These are phyloP conservation scores for Acleris sparsana DNA, from an alignment of 2,888 invertebrate species.

Conservation along the genomic window DNA sequence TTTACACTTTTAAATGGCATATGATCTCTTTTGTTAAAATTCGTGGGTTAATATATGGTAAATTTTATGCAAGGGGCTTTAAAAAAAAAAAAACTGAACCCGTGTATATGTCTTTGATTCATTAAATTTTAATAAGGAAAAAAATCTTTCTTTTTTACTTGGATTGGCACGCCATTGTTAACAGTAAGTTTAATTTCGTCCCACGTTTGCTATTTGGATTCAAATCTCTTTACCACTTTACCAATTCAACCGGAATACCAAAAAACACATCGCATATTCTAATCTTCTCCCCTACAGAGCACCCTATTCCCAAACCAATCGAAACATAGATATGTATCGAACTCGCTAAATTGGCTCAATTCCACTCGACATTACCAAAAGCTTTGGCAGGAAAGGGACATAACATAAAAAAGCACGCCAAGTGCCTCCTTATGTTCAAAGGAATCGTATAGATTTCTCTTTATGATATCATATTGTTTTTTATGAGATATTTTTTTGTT, in stretches of 20 bases:
- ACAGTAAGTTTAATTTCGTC: too few species aligned
- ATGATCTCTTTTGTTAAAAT: too few species aligned
- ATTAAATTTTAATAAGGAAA: too few species aligned
- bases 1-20: too few species aligned
- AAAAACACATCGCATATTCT: slow-evolving; percentile 22
- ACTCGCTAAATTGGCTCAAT: slow-evolving; percentile 56
- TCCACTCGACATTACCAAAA: slow-evolving; percentile 43
- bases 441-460: slow-evolving; percentile 21
- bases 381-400: slow-evolving; percentile 44
- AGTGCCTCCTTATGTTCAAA: slow-evolving; percentile 40
- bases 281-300: slow-evolving; percentile 19
- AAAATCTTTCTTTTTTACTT: too few species aligned
- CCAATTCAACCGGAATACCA: slow-evolving; percentile 3
- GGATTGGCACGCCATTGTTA: too few species aligned
- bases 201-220: too few species aligned
- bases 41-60: too few species aligned
- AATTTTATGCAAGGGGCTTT: too few species aligned
- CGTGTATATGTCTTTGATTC: too few species aligned
- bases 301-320: slow-evolving; percentile 41
- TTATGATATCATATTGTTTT: slow-evolving; percentile 30
- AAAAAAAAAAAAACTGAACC: too few species aligned
- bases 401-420: slow-evolving; percentile 46
- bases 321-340: slow-evolving; percentile 59
- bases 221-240: not conserved
- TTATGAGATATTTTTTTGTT: slow-evolving; percentile 16